Evolutionary conservation across 2,113 vertebrate species (phyloP), one percentile per base, ranked within the genome.

Genomic region (Hypocryptadius cinnamomeus): DNA sequence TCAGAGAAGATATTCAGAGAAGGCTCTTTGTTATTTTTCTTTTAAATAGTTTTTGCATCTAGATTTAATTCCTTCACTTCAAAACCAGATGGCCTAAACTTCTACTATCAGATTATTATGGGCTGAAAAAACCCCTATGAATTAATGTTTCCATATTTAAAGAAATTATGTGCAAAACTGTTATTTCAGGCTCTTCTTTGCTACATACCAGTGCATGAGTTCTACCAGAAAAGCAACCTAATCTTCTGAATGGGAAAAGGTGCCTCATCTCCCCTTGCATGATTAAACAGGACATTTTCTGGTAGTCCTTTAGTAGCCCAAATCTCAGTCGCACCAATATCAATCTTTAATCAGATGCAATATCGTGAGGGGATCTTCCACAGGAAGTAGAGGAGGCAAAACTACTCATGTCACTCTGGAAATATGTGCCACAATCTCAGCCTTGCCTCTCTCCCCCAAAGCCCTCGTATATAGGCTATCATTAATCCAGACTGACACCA

Each of bases 381-480:
- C 3, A 50, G 5, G 11, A 90, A 50, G 20, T 11, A 63, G 28
- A 68, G 6, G 9, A 82, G 27, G 14, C 15, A 71, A 54, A 95
- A 69, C 11, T 31, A 51, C 19, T 66, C 28, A 3, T 28, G 30
- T 39, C 13, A 12, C 25, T 37, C 35, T 4, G 3, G 4, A 54
- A 59, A 6, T 9, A 3, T 6, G 5, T 23, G 63, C 60, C 37
- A 54, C 39, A 47, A 25, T 22, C 23, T 39, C 30, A 20, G 10
- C 21, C 37, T 45, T 47, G 20, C 23, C 22, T 28, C 11, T 45
- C 11, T 40, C 33, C 15, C 48, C 13, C 20, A 72, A 5, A 9
- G 1, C 18, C 8, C 12, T 21, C 2, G 0, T 47, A 35, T 7
- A 30, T 0, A 48, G 54, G 10, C 31, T 48, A 31, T 9, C 40